Evolutionary conservation across 2,888 invertebrate species (phyloP).

Genomic region (Tenthredo livida): DNA sequence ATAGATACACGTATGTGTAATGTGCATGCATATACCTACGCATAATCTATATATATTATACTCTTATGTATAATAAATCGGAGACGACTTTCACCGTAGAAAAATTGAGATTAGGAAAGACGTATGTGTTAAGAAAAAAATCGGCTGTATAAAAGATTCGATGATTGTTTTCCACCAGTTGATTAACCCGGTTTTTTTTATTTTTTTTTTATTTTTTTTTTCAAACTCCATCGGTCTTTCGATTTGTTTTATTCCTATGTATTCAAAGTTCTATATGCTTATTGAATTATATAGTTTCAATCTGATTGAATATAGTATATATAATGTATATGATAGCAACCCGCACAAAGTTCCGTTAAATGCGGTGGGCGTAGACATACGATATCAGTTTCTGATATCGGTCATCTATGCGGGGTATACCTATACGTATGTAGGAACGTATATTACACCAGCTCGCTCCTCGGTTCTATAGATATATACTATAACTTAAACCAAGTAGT

Average conservation of each 20-base stretch:
- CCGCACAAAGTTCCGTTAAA: neutral
- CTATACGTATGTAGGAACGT: neutral
- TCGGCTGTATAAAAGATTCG: neutral
- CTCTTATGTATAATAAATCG: neutral
- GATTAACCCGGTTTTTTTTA: neutral
- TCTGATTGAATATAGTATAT: neutral
- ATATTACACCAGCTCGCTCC: neutral
- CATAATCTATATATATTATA: neutral
- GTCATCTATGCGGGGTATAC: neutral
- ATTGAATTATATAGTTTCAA: slow-evolving; percentile 6
- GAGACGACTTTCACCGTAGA: neutral
- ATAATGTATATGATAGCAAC: no score
- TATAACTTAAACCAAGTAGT: neutral
- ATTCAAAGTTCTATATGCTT: neutral
- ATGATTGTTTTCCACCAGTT: neutral
- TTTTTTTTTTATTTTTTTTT: slow-evolving; percentile 16
- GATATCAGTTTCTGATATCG: neutral
- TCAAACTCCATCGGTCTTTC: neutral
- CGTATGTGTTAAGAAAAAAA: neutral
- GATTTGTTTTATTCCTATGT: neutral
- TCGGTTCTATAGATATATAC: neutral
- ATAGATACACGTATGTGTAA: neutral
- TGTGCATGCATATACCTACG: neutral
- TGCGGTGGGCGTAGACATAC: neutral
- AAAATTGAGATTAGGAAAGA: neutral